Base-by-base conservation (phyloP, 2,888 invertebrate genomes). In the Crocallis elinguaria region DNA sequence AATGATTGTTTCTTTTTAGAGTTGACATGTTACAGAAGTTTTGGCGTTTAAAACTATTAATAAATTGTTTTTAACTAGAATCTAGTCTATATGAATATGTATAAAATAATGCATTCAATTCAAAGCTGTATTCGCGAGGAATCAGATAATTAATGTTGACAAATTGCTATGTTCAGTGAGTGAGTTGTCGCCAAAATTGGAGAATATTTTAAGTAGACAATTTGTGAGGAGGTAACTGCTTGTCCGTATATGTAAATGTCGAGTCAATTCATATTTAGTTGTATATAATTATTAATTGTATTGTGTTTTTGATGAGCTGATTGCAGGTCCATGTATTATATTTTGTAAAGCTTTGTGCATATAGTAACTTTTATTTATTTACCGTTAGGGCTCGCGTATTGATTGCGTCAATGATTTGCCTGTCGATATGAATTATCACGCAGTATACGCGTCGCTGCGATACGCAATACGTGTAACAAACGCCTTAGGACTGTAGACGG, bases 231-330 rank as follows among this genome's bases (percentile, higher is more conserved):
- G 67, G 64, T 64, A 71, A 70, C 60, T 65, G 66, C 69, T 70
- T 68, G 60, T 58, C 62, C 60, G 64, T 66, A 58, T 64, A 67
- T 60, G 53, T 70, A 71, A 75, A 71, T 66, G 72, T 66, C 69
- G 69, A 73, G 76, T 78, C 69, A 67, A 66, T 59, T 56, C 60
- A 63, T 67, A 60, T 72, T 73, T 68, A 68, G 53, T 74, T 79
- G 75, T 79, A 76, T 69, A 79, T 79, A 78, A 69, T 71, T 73
- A 72, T 66, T 67, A 59, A 49, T 62, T 67, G 64, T 68, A 66
- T 75, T 70, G 67, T 73, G 64, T 66, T 71, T 72, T 71, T 72
- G 62, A 60, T 55, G 61, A 64, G 62, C 51, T 62, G 58, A 61
- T 57, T 60, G 64, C 72, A 62, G 51, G 55, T 61, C 53, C 49